Evolutionary conservation across 2,888 invertebrate genomes (phyloP).

Genomic region (Noctua janthina): DNA sequence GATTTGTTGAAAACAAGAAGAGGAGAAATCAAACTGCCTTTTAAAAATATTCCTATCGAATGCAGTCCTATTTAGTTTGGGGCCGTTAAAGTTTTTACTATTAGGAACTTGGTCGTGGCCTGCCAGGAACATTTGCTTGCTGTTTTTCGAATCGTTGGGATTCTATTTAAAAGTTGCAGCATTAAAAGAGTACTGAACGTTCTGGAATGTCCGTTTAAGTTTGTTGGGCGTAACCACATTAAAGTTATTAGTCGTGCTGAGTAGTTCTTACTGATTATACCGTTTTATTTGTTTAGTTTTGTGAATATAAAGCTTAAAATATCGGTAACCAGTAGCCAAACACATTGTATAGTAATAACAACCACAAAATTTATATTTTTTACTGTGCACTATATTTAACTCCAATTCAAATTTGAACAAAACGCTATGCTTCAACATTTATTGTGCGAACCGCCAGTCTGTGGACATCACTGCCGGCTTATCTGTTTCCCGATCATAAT

Average conservation of each 20-base stretch:
- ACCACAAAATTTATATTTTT: too few relatives aligned
- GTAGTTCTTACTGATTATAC: neutral
- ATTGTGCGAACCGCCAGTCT: too few relatives aligned
- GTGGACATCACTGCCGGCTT: too few relatives aligned
- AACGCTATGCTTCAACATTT: too few relatives aligned
- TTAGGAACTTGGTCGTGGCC: conserved; percentile 33
- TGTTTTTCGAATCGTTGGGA: conserved; percentile 45
- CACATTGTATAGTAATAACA: too few relatives aligned
- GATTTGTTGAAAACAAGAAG: too few relatives aligned
- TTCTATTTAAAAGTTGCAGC: conserved; percentile 46
- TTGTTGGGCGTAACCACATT: neutral
- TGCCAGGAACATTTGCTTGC: conserved; percentile 34
- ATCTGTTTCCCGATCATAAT: too few relatives aligned
- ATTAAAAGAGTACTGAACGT: conserved; percentile 20
- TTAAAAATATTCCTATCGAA: neutral
- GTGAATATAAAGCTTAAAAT: neutral
- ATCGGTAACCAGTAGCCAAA: too few relatives aligned
- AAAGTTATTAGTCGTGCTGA: neutral
- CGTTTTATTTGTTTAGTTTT: neutral
- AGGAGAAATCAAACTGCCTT: too few relatives aligned
- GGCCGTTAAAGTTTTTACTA: conserved; percentile 31
- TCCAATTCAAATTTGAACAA: too few relatives aligned
- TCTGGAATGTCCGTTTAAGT: neutral
- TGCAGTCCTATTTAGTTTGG: conserved; percentile 10
- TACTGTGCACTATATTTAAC: too few relatives aligned